Conservation (phyloP, 2,113 vertebrate genomes). For the Ranitomeya variabilis region DNA sequence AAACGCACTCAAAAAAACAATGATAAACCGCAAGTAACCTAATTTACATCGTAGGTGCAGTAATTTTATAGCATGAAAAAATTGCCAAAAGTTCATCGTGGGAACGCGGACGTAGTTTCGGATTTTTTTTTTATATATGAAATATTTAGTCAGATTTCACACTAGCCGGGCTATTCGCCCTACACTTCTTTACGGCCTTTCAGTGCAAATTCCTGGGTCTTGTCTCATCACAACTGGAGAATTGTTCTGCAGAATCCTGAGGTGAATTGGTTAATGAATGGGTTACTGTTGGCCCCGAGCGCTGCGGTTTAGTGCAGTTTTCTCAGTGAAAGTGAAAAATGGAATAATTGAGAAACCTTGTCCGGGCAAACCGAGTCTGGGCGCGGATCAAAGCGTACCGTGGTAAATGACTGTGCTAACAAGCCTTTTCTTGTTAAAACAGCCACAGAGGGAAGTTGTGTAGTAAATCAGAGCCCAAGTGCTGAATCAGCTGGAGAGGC, state of each 20-base stretch:
- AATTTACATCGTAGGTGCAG: too few relatives aligned
- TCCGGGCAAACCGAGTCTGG: neutral
- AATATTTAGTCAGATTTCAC: neutral
- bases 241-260: neutral
- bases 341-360: neutral
- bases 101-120: too few relatives aligned
- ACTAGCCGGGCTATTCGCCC: neutral
- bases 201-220: neutral
- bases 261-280: neutral
- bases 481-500: constrained; percentile 43
- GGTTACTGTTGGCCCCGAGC: neutral
- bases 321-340: constrained; percentile 2
- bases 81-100: too few relatives aligned
- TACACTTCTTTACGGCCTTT: neutral
- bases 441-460: neutral
- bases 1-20: too few relatives aligned
- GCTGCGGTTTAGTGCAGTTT: neutral
- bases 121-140: neutral
- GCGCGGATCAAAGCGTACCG: neutral
- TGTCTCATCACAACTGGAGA: neutral
- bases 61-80: too few relatives aligned
- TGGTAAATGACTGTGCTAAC: neutral
- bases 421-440: constrained; percentile 20
- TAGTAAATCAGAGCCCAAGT: constrained; percentile 2
- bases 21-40: too few relatives aligned